These are phyloP conservation scores for Eristalinus sepulchralis DNA, from an alignment of 2,888 invertebrate genomes.

Conservation along the genomic window DNA sequence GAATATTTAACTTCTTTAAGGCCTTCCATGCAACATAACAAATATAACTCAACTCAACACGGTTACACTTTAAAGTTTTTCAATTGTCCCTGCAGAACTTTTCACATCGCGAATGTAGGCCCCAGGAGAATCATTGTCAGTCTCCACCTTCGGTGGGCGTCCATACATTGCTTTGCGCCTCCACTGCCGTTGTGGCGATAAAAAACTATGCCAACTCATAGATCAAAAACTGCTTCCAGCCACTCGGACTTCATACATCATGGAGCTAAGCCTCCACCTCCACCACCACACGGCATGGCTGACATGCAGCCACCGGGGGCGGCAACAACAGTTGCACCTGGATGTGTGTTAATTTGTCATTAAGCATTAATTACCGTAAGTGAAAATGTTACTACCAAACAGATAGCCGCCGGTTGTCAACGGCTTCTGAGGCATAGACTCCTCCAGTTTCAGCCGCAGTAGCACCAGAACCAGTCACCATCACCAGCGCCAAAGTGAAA, in stretches of 20 bases:
- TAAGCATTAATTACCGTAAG: constrained; percentile 73
- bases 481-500: constrained; percentile 61
- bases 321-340: constrained; percentile 67
- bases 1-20: no score
- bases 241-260: constrained; percentile 69
- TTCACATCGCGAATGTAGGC: not conserved
- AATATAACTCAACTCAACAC: not conserved
- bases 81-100: not conserved
- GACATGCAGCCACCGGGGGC: constrained; percentile 23
- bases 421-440: constrained; percentile 67
- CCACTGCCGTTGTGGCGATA: constrained; percentile 8
- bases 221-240: constrained; percentile 69
- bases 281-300: not conserved
- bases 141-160: not conserved
- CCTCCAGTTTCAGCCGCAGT: constrained; percentile 25
- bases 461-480: constrained; percentile 41
- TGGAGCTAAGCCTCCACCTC: constrained; percentile 20
- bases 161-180: not conserved
- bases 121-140: not conserved
- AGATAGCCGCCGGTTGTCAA: constrained; percentile 71
- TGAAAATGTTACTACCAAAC: constrained; percentile 72
- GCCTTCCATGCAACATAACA: not conserved
- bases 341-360: constrained; percentile 73
- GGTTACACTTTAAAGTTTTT: constrained; percentile 13
- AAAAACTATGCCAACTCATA: constrained; percentile 69